Evolutionary conservation across 2,113 vertebrate genomes (phyloP).

Genomic region (Tamias sibiricus): DNA sequence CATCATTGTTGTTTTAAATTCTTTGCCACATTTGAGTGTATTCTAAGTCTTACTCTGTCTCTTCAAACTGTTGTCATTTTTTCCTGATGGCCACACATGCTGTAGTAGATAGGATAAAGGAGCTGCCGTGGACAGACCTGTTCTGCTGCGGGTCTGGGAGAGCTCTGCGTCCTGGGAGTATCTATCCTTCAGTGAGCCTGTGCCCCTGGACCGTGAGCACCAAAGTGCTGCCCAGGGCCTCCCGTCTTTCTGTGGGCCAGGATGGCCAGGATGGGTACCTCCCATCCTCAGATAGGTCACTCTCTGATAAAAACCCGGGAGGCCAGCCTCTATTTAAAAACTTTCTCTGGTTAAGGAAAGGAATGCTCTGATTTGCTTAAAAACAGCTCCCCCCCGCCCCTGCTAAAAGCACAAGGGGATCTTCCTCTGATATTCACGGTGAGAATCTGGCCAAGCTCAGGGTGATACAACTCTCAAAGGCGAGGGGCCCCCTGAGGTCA

Average conservation of each 20-base stretch:
- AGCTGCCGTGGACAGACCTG: no score
- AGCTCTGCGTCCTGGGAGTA: background rate
- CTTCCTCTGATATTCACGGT: background rate
- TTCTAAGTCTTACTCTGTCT: background rate
- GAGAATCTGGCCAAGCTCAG: background rate
- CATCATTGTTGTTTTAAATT: background rate
- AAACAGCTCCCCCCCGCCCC: background rate
- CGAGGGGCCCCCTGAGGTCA: accelerated
- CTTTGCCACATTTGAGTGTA: background rate
- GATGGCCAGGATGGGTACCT: background rate
- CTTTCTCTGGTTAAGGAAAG: background rate
- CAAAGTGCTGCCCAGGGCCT: background rate
- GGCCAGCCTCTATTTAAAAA: background rate
- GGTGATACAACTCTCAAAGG: background rate
- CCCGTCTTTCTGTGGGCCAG: background rate
- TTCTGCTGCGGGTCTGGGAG: background rate
- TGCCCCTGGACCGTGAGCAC: no score
- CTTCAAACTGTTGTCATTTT: background rate
- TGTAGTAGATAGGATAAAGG: background rate
- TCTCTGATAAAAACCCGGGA: background rate
- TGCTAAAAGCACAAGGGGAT: background rate
- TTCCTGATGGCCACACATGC: background rate
- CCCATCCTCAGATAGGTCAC: background rate
- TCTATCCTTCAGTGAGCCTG: background rate
- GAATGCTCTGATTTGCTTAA: background rate